A percentile compares a stretch with the other conserved stretches of the same genome.
phyloP scores from a whole-genome alignment of 2,888 invertebrate species.

The Bursaphelenchus okinawaensis region DNA sequence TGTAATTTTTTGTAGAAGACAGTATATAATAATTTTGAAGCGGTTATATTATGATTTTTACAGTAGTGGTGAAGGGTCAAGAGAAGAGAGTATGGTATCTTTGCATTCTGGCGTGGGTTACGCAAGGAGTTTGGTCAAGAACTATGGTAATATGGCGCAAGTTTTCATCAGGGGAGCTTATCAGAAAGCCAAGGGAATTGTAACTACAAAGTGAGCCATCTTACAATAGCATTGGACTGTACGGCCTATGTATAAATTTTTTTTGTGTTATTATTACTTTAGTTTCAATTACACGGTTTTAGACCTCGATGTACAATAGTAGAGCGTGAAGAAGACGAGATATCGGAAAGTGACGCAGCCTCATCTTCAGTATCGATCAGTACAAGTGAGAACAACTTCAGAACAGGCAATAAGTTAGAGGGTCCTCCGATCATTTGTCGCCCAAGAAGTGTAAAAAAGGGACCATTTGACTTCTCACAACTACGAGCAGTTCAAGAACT shows the following conservation, averaged over 20 bases:
- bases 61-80: constrained; percentile 10
- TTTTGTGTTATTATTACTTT: background rate
- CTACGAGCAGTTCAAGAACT: constrained; percentile 79
- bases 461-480: constrained; percentile 89
- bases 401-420: background rate
- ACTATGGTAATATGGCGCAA: constrained; percentile 35
- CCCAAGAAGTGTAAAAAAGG: constrained; percentile 90
- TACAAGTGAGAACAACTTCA: constrained; percentile 1
- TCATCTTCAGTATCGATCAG: constrained; percentile 27
- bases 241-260: background rate
- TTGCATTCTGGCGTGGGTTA: constrained; percentile 20
- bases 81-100: constrained; percentile 19
- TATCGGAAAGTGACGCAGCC: constrained; percentile 27
- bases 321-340: constrained; percentile 22
- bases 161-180: constrained; percentile 41
- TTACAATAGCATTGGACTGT: background rate
- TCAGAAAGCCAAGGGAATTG: constrained; percentile 31
- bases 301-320: background rate
- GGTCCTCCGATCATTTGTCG: constrained; percentile 65
- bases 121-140: constrained; percentile 33
- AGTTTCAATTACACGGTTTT: background rate
- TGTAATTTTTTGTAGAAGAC: background rate
- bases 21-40: background rate
- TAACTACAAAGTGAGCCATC: constrained; percentile 27
- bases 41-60: background rate